Percentiles rank a stretch among this genome's conserved stretches.
Conservation (phyloP, 2,797 vertebrate genomes). For the Limnodromus scolopaceus region DNA sequence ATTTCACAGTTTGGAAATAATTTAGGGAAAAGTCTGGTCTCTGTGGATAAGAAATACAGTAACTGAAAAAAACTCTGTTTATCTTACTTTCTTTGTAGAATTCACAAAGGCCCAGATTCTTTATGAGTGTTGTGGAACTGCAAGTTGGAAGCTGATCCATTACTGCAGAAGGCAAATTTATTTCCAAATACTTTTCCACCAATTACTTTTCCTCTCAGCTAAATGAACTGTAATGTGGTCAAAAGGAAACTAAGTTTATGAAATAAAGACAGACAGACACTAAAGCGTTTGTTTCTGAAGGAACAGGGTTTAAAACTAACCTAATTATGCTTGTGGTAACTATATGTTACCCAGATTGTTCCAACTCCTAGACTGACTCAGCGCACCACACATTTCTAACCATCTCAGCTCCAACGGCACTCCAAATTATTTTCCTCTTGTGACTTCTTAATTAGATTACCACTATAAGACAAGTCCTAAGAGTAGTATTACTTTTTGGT, state of each 20-base stretch:
- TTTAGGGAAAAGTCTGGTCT: conserved; percentile 53
- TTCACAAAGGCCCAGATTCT: conserved; percentile 11
- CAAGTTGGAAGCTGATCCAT: conserved; percentile 26
- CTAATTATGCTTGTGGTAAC: conserved; percentile 19
- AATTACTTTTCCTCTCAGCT: conserved; percentile 34
- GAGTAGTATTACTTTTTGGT: not conserved
- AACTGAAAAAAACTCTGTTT: not conserved
- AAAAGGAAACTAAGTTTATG: conserved; percentile 55
- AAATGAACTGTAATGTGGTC: conserved; percentile 25
- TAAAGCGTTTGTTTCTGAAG: conserved; percentile 31
- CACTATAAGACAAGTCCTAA: not conserved
- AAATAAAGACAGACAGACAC: conserved; percentile 10
- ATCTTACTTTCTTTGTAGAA: conserved; percentile 44
- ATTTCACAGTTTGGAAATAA: conserved; percentile 62
- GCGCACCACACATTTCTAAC: not conserved
- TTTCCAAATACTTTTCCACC: conserved; percentile 58
- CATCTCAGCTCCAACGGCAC: not conserved
- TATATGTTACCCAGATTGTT: not conserved
- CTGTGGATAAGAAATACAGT: conserved; percentile 33
- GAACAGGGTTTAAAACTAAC: conserved; percentile 22
- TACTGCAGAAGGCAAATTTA: conserved; percentile 40
- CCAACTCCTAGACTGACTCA: conserved; percentile 22
- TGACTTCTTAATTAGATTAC: not conserved
- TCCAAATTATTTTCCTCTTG: not conserved
- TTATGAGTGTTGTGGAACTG: conserved; percentile 6